These are phyloP conservation scores for Dascyllus trimaculatus DNA, from an alignment of 2,113 vertebrate genomes.

Conservation along the genomic window DNA sequence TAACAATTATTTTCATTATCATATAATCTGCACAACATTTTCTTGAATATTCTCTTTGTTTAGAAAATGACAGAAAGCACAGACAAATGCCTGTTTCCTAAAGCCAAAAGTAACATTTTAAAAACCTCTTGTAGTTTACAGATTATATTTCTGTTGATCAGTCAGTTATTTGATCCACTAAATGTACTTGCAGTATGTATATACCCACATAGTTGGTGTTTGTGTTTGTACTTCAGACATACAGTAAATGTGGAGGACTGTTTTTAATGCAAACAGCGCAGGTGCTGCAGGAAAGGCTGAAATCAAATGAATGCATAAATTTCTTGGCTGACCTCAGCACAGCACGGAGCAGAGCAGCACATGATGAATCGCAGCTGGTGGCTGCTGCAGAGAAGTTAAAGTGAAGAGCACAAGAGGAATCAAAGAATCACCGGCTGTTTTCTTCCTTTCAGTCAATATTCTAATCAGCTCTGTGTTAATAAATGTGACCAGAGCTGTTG, in stretches of 20 bases:
- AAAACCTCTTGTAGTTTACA: neutral
- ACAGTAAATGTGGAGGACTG: neutral
- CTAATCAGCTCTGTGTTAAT: neutral
- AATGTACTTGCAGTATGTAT: neutral
- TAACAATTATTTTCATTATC: neutral
- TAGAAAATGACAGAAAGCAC: neutral
- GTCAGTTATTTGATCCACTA: neutral
- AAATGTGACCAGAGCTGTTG: neutral
- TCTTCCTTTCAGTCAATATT: neutral
- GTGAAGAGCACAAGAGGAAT: constrained; percentile 24
- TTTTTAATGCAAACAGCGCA: constrained; percentile 24
- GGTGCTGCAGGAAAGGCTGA: constrained; percentile 45
- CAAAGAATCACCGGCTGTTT: neutral
- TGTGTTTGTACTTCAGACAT: constrained; percentile 21
- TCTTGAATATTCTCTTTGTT: constrained; percentile 6
- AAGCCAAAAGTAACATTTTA: constrained; percentile 1
- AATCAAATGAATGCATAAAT: constrained; percentile 40
- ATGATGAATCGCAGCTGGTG: constrained; percentile 56
- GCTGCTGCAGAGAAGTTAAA: constrained; percentile 39
- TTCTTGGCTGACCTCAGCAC: constrained; percentile 56
- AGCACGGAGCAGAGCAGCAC: constrained; percentile 54
- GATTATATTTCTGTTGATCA: neutral
- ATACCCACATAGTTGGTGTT: neutral
- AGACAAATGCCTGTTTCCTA: neutral
- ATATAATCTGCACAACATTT: neutral